Evolutionary conservation across 2,888 invertebrate genomes (phyloP).

Genomic region (Polydrusus tereticollis): DNA sequence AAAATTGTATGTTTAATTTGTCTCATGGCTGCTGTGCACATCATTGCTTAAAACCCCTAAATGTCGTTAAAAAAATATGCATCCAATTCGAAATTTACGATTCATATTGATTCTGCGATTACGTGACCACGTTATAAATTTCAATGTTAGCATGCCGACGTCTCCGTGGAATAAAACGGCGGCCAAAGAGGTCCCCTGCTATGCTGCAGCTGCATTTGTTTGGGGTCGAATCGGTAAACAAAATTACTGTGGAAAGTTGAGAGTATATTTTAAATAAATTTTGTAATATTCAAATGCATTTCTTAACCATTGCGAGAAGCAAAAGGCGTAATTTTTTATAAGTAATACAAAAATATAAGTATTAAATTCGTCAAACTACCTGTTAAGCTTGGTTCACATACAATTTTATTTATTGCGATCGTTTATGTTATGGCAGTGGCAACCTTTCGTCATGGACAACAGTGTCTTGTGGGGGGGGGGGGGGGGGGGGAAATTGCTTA

Average conservation of each 20-base stretch:
- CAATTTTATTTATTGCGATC: too few relatives aligned
- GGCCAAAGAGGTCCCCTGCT: slow-evolving; percentile 17
- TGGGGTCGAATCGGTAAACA: slow-evolving; percentile 14
- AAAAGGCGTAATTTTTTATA: neutral
- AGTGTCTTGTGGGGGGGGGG: too few relatives aligned
- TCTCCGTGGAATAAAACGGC: slow-evolving; percentile 12
- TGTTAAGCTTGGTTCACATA: too few relatives aligned
- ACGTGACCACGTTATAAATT: slow-evolving; percentile 32
- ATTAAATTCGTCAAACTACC: too few relatives aligned
- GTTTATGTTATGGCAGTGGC: too few relatives aligned
- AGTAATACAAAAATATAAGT: neutral
- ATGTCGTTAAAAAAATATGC: slow-evolving; percentile 14
- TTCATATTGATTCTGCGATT: slow-evolving; percentile 37
- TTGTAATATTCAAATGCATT: neutral
- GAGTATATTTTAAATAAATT: neutral
- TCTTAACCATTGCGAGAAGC: neutral
- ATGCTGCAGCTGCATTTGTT: slow-evolving; percentile 33
- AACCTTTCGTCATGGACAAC: too few relatives aligned
- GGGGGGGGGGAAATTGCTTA: too few relatives aligned
- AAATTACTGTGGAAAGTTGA: slow-evolving; percentile 11
- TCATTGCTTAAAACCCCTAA: too few relatives aligned
- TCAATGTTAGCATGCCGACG: slow-evolving; percentile 14
- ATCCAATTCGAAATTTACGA: slow-evolving; percentile 38
- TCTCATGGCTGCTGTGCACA: too few relatives aligned
- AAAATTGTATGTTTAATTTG: too few relatives aligned